phyloP scores from a whole-genome alignment of 2,888 invertebrate genomes.

The Drosophila nigricruria region DNA sequence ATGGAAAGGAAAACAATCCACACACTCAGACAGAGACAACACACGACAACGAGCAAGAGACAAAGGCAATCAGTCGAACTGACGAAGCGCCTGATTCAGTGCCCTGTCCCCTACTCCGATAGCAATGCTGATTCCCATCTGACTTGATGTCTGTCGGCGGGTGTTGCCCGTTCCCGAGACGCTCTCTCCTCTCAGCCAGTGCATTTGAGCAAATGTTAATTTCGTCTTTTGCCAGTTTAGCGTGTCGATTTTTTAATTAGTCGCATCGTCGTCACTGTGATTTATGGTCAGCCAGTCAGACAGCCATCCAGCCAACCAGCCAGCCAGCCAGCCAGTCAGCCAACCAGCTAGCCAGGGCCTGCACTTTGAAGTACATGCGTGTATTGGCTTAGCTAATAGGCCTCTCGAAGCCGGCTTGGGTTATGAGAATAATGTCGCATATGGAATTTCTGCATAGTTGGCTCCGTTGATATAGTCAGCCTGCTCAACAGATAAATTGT shows the following conservation, averaged over 20 bases:
- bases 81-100: conserved; percentile 44
- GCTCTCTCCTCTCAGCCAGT: neutral
- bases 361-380: conserved; percentile 69
- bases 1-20: conserved; percentile 44
- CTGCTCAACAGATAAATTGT: conserved; percentile 45
- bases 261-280: conserved; percentile 79
- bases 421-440: conserved; percentile 77
- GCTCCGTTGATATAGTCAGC: conserved; percentile 51
- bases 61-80: conserved; percentile 69
- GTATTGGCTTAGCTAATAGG: conserved; percentile 78
- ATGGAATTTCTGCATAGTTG: conserved; percentile 75
- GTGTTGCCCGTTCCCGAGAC: conserved; percentile 27
- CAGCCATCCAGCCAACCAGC: conserved; percentile 21
- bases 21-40: conserved; percentile 13
- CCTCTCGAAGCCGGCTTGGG: conserved; percentile 52
- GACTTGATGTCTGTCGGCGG: conserved; percentile 53
- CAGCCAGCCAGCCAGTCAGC: conserved; percentile 12
- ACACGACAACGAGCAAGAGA: conserved; percentile 29
- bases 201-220: conserved; percentile 71
- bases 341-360: conserved; percentile 23
- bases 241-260: conserved; percentile 82
- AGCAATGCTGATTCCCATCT: conserved; percentile 49
- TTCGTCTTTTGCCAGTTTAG: conserved; percentile 80
- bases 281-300: conserved; percentile 63
- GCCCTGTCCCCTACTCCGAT: conserved; percentile 9